Evolutionary conservation across 2,888 invertebrate species (phyloP), one percentile per base, ranked within the genome.

Genomic region (Ornithoptera alexandrae): DNA sequence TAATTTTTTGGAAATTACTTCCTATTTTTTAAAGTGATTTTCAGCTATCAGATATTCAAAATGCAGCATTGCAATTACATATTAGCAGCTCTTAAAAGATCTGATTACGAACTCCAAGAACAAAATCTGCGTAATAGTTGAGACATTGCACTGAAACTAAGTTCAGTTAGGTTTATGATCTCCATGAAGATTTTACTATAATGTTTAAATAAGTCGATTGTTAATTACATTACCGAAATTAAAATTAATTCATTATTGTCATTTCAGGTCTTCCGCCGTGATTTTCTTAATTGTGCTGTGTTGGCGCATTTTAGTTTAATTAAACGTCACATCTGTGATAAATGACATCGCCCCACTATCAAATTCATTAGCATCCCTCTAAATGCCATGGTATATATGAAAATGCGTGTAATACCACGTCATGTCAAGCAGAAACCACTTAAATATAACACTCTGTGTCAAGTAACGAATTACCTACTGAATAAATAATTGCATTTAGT

Each of bases 391-490:
- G 56, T 65, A 58, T n/a, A 53, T 6, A 57, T 46, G 57, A 39
- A 56, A 69, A 58, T 58, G 65, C 66, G 62, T 62, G 66, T 66
- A 39, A 39, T 18, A 17, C 62, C 46, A 15, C 59, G 62, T 65
- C 62, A 66, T 59, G 65, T 66, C 70, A 50, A 66, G 62, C 66
- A 50, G 50, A 53, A 36, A 3, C 58, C 59, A 62, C 62, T 73
- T 73, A 75, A 20, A 72, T 74, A 74, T 71, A 73, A 77, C 78
- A 77, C 78, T 79, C 77, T 76, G 75, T 79, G 78, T 79, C 79
- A 78, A 78, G 76, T 78, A 73, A 71, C 73, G 73, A 76, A 76
- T 77, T 76, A 75, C 77, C 77, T 76, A 74, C 73, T 80, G 79
- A 80, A 80, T 80, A 78, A 80, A 77, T 79, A 77, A 80, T 78